Evolutionary conservation across 35 echinoderm and acorn worm genomes (phyloP).

Genomic region (Eucidaris tribuloides): DNA sequence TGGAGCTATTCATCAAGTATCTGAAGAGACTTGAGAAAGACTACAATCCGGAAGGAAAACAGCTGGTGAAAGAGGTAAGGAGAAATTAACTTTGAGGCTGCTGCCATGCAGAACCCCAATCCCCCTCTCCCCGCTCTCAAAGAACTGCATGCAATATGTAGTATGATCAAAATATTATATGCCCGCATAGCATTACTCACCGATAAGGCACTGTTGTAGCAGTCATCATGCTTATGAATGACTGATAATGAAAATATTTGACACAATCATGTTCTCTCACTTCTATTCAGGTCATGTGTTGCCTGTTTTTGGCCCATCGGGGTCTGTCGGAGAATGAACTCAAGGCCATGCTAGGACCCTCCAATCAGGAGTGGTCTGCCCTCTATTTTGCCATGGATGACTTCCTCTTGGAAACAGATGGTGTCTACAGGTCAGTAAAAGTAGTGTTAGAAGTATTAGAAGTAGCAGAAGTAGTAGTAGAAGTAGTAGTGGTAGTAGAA

Average conservation of each 20-base stretch:
- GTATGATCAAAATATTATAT: too few species aligned
- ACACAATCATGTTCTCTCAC: too few species aligned
- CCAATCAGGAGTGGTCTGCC: slow-evolving; percentile 48
- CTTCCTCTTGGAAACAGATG: slow-evolving; percentile 50
- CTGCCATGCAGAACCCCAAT: too few species aligned
- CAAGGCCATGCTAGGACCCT: slow-evolving; percentile 33
- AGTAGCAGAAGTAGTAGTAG: too few species aligned
- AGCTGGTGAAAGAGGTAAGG: slow-evolving; percentile 52
- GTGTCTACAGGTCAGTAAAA: slow-evolving; percentile 39
- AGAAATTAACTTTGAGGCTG: too few species aligned
- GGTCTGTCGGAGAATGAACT: slow-evolving; percentile 66
- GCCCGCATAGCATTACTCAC: too few species aligned
- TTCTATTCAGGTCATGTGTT: slow-evolving; percentile 57
- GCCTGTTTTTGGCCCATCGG: slow-evolving; percentile 38
- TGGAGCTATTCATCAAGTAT: slow-evolving; percentile 55
- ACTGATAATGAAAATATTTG: not conserved
- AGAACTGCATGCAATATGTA: too few species aligned
- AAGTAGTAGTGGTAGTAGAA: not conserved
- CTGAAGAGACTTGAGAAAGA: slow-evolving; percentile 68
- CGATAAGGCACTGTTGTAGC: too few species aligned
- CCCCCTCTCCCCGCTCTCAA: too few species aligned
- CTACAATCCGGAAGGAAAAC: slow-evolving; percentile 56
- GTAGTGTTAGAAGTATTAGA: too few species aligned
- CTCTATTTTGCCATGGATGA: slow-evolving; percentile 64
- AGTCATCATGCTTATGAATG: not conserved